These are phyloP conservation scores for Calliphora vicina DNA, from an alignment of 1,140 invertebrate species.

Conservation along the genomic window DNA sequence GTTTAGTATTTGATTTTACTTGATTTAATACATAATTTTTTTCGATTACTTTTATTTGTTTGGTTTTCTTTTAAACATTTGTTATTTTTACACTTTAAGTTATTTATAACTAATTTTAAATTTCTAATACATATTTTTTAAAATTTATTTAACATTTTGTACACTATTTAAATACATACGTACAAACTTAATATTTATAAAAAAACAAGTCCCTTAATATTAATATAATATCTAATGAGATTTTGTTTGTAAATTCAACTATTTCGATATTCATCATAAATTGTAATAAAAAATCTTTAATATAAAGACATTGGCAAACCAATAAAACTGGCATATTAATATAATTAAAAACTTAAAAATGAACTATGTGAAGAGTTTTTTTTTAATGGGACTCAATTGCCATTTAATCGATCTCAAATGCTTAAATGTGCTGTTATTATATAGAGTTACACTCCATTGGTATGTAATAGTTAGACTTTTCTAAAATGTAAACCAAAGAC, in stretches of 20 bases:
- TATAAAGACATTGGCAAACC: not conserved
- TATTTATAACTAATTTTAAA: too few species aligned
- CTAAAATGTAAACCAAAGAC: too few species aligned
- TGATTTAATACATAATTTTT: not conserved
- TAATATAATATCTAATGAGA: not conserved
- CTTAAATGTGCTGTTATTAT: too few species aligned
- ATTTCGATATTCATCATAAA: not conserved
- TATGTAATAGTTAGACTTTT: too few species aligned
- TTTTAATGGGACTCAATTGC: too few species aligned
- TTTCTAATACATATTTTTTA: not conserved
- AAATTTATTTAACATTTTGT: not conserved
- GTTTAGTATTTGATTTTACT: not conserved
- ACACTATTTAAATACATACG: not conserved
- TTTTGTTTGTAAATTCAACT: not conserved
- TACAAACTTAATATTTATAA: not conserved
- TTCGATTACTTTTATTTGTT: not conserved
- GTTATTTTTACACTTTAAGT: too few species aligned
- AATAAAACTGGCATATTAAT: too few species aligned
- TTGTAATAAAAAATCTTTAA: not conserved
- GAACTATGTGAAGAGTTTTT: too few species aligned
- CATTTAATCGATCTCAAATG: too few species aligned
- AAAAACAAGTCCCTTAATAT: not conserved
- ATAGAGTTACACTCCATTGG: too few species aligned
- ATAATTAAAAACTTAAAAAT: too few species aligned
- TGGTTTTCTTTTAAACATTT: not conserved